These are phyloP conservation scores for Erythrolamprus reginae DNA, from an alignment of 2,113 vertebrate genomes.

Conservation along the genomic window DNA sequence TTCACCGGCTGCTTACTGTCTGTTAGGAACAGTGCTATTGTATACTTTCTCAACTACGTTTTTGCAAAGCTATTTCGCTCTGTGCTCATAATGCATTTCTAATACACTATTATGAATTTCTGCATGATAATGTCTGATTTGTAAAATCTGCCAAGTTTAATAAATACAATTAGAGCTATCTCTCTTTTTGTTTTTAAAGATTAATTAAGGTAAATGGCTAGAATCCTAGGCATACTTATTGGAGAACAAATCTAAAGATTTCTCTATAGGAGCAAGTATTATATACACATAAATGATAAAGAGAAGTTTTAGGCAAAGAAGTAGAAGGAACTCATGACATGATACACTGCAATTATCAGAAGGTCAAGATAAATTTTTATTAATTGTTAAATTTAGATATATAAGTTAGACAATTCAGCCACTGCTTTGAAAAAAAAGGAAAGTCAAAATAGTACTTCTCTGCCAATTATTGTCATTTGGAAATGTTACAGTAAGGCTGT, in stretches of 20 bases:
- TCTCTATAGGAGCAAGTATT: conserved; percentile 14
- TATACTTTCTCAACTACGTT: neutral
- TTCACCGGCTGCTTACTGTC: too few relatives aligned
- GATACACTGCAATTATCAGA: conserved; percentile 49
- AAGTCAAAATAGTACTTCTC: conserved; percentile 39
- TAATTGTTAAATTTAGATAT: conserved; percentile 46
- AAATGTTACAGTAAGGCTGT: conserved; percentile 82
- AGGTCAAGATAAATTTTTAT: conserved; percentile 35
- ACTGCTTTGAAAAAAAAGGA: conserved; percentile 21
- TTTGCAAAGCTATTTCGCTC: neutral
- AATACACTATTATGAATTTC: neutral
- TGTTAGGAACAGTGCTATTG: neutral
- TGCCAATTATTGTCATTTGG: conserved; percentile 45
- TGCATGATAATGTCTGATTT: conserved; percentile 16
- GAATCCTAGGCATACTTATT: neutral
- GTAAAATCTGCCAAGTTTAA: neutral
- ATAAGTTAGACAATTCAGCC: conserved; percentile 29
- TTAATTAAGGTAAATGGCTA: conserved; percentile 9
- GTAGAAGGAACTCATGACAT: neutral
- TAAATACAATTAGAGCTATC: conserved; percentile 44
- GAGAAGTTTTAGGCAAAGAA: conserved; percentile 31
- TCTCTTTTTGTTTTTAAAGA: conserved; percentile 45
- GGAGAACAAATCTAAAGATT: neutral
- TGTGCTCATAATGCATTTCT: neutral
- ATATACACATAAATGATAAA: conserved; percentile 40